A percentile compares a stretch with the other conserved stretches of the same genome.
phyloP scores from a whole-genome alignment of 2,888 invertebrate species.

The Drosophila ustulata region DNA sequence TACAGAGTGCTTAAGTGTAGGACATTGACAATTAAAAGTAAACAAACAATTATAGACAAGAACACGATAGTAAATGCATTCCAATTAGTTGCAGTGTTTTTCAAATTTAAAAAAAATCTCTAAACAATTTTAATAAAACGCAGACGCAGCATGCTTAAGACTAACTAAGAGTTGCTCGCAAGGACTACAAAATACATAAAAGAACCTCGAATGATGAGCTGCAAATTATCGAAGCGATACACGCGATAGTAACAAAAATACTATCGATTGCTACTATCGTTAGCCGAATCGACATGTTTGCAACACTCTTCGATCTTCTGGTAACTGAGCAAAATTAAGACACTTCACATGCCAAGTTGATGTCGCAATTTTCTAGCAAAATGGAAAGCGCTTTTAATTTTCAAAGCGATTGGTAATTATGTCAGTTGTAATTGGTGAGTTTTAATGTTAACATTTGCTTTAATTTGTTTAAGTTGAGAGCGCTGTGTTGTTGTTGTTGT shows the following conservation, averaged over 20 bases:
- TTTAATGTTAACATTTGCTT: slow-evolving; percentile 18
- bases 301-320: neutral
- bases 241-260: neutral
- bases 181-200: slow-evolving; percentile 29
- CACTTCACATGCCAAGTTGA: slow-evolving; percentile 55
- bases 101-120: neutral
- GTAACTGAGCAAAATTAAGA: slow-evolving; percentile 67
- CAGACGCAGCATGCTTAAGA: slow-evolving; percentile 67
- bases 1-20: slow-evolving; percentile 63
- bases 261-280: neutral
- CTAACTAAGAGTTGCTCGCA: slow-evolving; percentile 52
- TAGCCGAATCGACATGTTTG: neutral
- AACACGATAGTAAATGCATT: slow-evolving; percentile 17
- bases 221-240: neutral
- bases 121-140: slow-evolving; percentile 18
- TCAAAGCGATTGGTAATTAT: slow-evolving; percentile 8
- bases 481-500: slow-evolving; percentile 10
- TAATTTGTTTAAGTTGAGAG: slow-evolving; percentile 9
- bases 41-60: slow-evolving; percentile 28
- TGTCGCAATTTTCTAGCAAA: slow-evolving; percentile 3
- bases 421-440: slow-evolving; percentile 16
- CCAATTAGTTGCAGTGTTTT: slow-evolving; percentile 20
- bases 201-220: slow-evolving; percentile 13
- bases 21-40: slow-evolving; percentile 36
- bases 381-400: slow-evolving; percentile 19